These are phyloP conservation scores for Adoxophyes honmai DNA, from an alignment of 1,140 invertebrate genomes.

Conservation along the genomic window DNA sequence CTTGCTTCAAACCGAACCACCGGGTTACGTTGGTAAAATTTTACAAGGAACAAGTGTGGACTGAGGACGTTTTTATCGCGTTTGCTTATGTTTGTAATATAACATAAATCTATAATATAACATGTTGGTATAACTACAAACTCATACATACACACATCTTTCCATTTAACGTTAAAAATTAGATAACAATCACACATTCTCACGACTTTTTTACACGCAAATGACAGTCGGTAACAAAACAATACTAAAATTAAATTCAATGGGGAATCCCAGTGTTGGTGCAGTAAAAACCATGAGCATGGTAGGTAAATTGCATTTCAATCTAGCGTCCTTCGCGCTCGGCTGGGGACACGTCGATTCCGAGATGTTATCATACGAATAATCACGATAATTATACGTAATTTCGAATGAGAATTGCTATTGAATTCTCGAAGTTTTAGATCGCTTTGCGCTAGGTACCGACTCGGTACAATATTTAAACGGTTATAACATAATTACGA, in stretches of 20 bases:
- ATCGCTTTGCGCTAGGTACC: too few species aligned
- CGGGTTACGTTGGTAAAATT: too few species aligned
- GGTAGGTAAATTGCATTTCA: not conserved
- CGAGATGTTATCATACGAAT: slow-evolving; percentile 1
- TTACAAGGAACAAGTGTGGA: too few species aligned
- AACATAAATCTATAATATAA: too few species aligned
- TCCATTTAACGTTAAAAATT: not conserved
- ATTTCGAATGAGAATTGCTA: not conserved
- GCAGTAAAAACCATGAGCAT: not conserved
- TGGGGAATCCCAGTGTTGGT: not conserved
- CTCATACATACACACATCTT: too few species aligned
- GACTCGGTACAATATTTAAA: too few species aligned
- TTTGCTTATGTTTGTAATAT: too few species aligned
- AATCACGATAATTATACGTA: not conserved
- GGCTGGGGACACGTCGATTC: not conserved
- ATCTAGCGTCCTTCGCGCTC: not conserved
- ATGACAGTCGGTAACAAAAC: not conserved
- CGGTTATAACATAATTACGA: too few species aligned
- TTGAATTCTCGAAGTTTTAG: not conserved
- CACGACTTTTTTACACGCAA: not conserved
- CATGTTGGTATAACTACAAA: too few species aligned
- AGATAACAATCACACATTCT: not conserved
- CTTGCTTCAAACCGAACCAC: too few species aligned
- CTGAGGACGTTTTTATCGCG: too few species aligned
- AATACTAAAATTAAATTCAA: not conserved